Evolutionary conservation across 2,113 vertebrate genomes (phyloP), one percentile per base, ranked within the genome.

Genomic region (Atrichornis clamosus): DNA sequence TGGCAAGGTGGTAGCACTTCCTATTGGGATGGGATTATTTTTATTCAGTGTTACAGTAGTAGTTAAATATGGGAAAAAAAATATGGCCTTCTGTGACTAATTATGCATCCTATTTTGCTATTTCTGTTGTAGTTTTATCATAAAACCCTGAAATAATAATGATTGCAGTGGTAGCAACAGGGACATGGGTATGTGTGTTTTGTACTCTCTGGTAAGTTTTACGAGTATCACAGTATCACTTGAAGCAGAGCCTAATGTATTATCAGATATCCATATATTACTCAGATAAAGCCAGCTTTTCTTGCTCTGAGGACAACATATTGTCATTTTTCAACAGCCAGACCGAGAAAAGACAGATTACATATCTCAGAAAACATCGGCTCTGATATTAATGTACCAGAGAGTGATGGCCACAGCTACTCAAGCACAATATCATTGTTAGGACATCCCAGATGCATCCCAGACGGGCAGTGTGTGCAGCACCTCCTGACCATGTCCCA

Each of bases 361-460:
- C 7, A 0, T n/a, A 12, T 15, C 32, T 72, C 1, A 5, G 42
- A 32, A 39, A 80, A 53, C n/a, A 64, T 14, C 5, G 30, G 2
- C 23, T 62, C 41, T 89, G 27, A 19, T 9, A 42, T 33, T 15
- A 65, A 8, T 0, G 2, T 63, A 22, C 20, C 41, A 58, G 39
- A 21, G 22, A 47, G 15, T 24, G 59, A 49, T n/a, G 19, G 47
- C 35, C 35, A 7, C 41, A 35, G 20, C 39, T 80, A 5, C 24
- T 64, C 19, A 55, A 41, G 60, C 83, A 46, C 59, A 73, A 6
- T 32, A 11, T 7, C 15, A 7, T 2, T 58, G 21, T 27, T 37
- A 37, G 46, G 28, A 44, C 21, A 58, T 55, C 46, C 9, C 15
- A 42, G 35, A n/a, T 49, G 55, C 15, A 37, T 56, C 56, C 19